A percentile compares a stretch with the other conserved stretches of the same genome.
Evolutionary conservation across 2,888 invertebrate species (phyloP).

Genomic region (Trisateles emortualis): DNA sequence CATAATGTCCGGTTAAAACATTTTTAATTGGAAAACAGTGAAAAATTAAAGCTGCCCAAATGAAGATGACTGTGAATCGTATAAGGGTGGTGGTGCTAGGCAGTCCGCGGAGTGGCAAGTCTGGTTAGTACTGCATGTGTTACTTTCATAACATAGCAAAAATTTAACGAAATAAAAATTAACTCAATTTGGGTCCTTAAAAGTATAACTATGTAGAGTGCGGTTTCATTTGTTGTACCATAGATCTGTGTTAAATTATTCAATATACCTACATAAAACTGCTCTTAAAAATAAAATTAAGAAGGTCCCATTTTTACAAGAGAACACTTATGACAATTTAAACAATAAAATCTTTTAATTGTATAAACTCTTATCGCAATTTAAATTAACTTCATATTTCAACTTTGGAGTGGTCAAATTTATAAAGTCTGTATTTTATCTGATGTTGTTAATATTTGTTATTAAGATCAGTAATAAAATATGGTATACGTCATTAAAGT

Average conservation of each 20-base stretch:
- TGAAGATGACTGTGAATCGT: conserved; percentile 92
- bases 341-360: neutral
- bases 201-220: too few relatives aligned
- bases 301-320: too few relatives aligned
- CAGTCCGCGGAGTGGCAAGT: conserved; percentile 92
- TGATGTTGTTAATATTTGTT: conserved; percentile 40
- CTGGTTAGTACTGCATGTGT: conserved; percentile 86
- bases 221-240: too few relatives aligned
- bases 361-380: neutral
- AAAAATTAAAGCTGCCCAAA: conserved; percentile 73
- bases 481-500: conserved; percentile 42
- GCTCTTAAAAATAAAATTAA: too few relatives aligned
- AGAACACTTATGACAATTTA: too few relatives aligned
- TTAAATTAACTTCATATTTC: neutral
- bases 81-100: conserved; percentile 93
- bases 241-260: too few relatives aligned
- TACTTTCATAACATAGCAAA: neutral
- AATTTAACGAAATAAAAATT: too few relatives aligned
- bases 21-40: conserved; percentile 59
- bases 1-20: conserved; percentile 65
- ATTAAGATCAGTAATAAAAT: conserved; percentile 48
- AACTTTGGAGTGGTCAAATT: neutral
- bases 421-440: conserved; percentile 16
- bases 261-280: too few relatives aligned
- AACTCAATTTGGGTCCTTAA: too few relatives aligned